Percentiles rank a stretch among this genome's conserved stretches.
phyloP scores from a whole-genome alignment of 2,113 vertebrate species.

The Varanus komodoensis region DNA sequence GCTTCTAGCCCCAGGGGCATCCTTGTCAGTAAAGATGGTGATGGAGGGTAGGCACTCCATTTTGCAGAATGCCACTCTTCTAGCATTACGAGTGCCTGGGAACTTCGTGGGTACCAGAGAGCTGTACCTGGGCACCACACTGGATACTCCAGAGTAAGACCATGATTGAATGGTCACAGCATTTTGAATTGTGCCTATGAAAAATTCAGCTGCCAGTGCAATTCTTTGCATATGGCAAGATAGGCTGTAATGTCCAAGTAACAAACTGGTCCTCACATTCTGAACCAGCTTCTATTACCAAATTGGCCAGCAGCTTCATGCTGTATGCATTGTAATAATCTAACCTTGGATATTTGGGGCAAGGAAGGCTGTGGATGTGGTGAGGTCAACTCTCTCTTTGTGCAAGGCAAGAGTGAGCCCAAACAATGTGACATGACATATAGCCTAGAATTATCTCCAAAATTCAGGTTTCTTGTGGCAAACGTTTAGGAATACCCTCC shows the following conservation, averaged over 20 bases:
- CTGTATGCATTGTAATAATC: background rate
- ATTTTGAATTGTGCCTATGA: background rate
- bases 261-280: background rate
- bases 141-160: background rate
- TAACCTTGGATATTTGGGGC: background rate
- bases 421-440: background rate
- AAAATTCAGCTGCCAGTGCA: background rate
- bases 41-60: too few species aligned
- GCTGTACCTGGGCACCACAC: too few species aligned
- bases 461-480: background rate
- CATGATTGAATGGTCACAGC: background rate
- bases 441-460: background rate
- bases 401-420: background rate
- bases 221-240: background rate
- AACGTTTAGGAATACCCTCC: background rate
- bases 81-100: too few species aligned
- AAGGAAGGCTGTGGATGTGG: background rate
- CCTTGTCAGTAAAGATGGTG: too few species aligned
- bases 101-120: too few species aligned
- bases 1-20: too few species aligned
- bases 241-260: background rate
- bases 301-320: background rate
- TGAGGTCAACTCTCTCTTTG: background rate
- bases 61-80: too few species aligned
- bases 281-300: background rate